Conservation (phyloP, 2,113 vertebrate species). For the Merops nubicus region DNA sequence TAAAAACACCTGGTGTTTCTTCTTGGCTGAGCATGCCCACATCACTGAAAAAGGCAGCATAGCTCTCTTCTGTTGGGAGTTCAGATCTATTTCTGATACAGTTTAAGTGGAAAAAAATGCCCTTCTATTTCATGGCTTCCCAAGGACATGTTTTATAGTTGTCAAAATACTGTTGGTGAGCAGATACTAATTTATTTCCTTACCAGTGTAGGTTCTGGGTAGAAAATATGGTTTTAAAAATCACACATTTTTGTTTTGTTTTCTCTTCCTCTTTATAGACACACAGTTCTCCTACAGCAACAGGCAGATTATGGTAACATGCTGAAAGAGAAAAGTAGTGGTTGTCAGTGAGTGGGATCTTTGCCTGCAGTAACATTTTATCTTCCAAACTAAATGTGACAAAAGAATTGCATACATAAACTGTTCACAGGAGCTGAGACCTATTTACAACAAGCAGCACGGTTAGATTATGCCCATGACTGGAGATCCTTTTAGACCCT, state of each 20-base stretch:
- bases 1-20: neutral
- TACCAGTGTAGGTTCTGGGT: neutral
- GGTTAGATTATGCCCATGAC: neutral
- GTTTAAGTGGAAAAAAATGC: neutral
- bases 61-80: neutral
- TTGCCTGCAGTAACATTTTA: constrained; percentile 12
- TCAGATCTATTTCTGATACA: neutral
- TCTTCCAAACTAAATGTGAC: neutral
- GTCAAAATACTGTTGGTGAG: neutral
- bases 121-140: neutral
- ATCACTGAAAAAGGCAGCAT: neutral
- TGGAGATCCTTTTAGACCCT: neutral
- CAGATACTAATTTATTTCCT: neutral
- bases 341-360: neutral
- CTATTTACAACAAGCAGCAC: neutral
- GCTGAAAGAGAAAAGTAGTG: neutral
- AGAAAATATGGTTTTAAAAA: neutral
- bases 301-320: neutral
- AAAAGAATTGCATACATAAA: neutral
- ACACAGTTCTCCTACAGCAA: neutral
- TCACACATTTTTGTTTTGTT: neutral
- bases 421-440: neutral
- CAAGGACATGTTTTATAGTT: neutral
- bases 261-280: neutral
- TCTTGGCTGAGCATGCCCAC: neutral